Conservation (phyloP, 2,113 vertebrate species). For the Leptobrachium leishanense region DNA sequence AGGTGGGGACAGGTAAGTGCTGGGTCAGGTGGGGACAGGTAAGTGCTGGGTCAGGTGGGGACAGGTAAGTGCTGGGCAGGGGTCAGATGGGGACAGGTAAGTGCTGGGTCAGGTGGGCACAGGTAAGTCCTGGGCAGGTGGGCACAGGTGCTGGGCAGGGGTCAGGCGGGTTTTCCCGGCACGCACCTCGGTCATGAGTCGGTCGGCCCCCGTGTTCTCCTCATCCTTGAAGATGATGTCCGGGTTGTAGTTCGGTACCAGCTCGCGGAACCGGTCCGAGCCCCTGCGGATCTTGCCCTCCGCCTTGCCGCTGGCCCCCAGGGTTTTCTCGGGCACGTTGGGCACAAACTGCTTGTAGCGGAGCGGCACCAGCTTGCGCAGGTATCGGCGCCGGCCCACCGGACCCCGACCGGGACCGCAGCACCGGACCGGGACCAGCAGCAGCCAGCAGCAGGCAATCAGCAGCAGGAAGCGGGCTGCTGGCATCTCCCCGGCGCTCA, state of each 20-base stretch:
- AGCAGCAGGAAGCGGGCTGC: slow-evolving; percentile 28
- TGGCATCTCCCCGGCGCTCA: slow-evolving; percentile 29
- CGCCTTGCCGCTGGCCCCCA: slow-evolving; percentile 72
- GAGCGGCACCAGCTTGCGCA: slow-evolving; percentile 68
- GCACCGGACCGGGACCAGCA: slow-evolving; percentile 72
- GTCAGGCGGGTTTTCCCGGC: neutral
- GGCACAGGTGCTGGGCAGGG: neutral
- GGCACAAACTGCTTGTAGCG: slow-evolving; percentile 75
- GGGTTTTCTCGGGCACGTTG: slow-evolving; percentile 70
- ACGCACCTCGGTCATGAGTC: slow-evolving; percentile 74
- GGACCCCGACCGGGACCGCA: slow-evolving; percentile 84
- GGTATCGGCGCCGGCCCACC: slow-evolving; percentile 62
- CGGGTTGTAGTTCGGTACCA: slow-evolving; percentile 72
- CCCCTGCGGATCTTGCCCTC: slow-evolving; percentile 70
- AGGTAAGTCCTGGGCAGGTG: neutral
- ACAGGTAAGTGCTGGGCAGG: too few species aligned
- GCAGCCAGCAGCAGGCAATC: slow-evolving; percentile 39
- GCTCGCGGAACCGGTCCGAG: slow-evolving; percentile 68
- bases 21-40: too few species aligned
- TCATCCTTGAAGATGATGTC: slow-evolving; percentile 75
- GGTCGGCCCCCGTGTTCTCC: slow-evolving; percentile 70
- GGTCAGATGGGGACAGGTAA: too few species aligned
- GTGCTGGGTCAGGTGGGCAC: neutral
- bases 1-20: too few species aligned
- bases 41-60: too few species aligned